Base-by-base conservation (phyloP, 1,140 invertebrate genomes). In the Spodoptera frugiperda region DNA sequence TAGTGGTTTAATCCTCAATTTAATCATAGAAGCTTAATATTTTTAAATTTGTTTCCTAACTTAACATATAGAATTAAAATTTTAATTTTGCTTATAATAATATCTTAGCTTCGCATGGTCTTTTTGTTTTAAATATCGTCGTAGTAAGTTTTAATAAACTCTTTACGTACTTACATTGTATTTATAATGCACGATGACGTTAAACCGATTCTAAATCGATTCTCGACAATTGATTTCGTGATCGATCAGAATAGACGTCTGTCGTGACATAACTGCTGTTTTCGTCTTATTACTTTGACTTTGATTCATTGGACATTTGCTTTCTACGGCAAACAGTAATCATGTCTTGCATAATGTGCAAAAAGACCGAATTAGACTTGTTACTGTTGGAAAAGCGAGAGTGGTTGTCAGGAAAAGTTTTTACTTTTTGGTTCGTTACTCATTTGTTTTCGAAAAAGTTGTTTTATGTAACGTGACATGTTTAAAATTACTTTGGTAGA, bases 241-340 rank as follows among this genome's bases (percentile, higher is more conserved):
- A 61, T 59, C 55, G 44, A 73, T 48, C 44, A 21, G 8, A 68
- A 11, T 44, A 71, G 48, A 61, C 55, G 21, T 49, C 21, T 19
- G 63, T 53, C 44, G 53, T 75, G 77, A 78, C 59, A 72, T 78
- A 78, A 78, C 68, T 12, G 15, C 25, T 15, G 72, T 48, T 74
- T 76, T 59, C 65, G 12, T 73, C 63, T 80, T 70, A 74, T 80
- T 74, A 63, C 55, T 54, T 63, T 74, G 59, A 77, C 54, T 33
- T 48, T 39, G 51, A 55, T 25, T 48, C 70, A 77, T 57, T 73
- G 68, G 44, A 30, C 39, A 68, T 68, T 71, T 65, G 63, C 78
- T 80, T 80, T 80, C 75, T 74, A 77, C 44, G 44, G 59, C 61
- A 80, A 73, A 77, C 72, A 73, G 44, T 59, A 72, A 72, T 80